Evolutionary conservation across 2,888 invertebrate species (phyloP).

Genomic region (Dynastes tityus): DNA sequence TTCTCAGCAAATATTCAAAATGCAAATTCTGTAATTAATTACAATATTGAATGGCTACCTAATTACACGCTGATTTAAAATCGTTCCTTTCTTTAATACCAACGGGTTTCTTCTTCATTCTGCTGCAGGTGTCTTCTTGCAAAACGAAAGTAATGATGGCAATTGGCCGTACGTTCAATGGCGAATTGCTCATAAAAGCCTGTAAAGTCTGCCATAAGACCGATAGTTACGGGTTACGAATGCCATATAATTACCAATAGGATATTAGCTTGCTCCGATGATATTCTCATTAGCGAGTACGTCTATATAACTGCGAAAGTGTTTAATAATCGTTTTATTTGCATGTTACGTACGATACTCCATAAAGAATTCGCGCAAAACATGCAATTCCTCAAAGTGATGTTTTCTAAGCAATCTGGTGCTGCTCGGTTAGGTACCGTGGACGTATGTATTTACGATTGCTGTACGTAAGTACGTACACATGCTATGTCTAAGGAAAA

Average conservation of each 20-base stretch:
- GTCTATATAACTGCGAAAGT: constrained; percentile 26
- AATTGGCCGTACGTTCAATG: constrained; percentile 12
- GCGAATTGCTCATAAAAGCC: constrained; percentile 9
- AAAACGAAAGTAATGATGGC: constrained; percentile 1
- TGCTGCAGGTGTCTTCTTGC: neutral
- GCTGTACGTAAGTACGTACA: constrained; percentile 9
- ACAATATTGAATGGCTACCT: neutral
- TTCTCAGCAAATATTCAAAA: neutral
- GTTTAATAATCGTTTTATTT: constrained; percentile 26
- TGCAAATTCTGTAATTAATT: neutral
- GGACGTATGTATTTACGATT: neutral
- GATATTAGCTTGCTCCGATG: constrained; percentile 26
- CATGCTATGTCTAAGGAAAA: constrained; percentile 6
- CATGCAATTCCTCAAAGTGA: constrained; percentile 23
- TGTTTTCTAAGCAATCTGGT: neutral
- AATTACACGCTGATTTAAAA: too few species aligned
- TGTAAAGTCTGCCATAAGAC: neutral
- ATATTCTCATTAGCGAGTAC: constrained; percentile 24
- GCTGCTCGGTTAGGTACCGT: neutral
- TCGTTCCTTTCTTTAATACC: too few species aligned
- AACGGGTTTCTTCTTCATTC: too few species aligned
- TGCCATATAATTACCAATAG: neutral
- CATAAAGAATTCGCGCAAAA: constrained; percentile 10
- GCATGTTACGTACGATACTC: constrained; percentile 2
- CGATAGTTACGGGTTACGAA: neutral